These are phyloP conservation scores for Schlechtendalia chinensis DNA, from an alignment of 1,140 invertebrate genomes.

Conservation along the genomic window DNA sequence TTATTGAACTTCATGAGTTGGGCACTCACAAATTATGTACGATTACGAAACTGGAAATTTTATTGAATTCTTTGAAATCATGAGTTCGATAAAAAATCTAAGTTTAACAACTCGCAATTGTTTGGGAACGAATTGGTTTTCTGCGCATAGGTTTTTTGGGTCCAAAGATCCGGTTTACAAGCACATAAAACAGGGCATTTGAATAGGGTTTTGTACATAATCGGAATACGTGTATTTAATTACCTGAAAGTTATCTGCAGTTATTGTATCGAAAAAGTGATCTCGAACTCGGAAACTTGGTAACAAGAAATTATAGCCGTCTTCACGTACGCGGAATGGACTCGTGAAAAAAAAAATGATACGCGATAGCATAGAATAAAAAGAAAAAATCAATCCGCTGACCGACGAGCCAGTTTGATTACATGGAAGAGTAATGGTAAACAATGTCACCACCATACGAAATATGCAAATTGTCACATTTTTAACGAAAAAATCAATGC, in stretches of 20 bases:
- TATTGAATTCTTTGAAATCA: not conserved
- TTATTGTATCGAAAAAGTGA: not conserved
- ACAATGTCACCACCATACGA: not conserved
- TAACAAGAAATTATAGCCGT: not conserved
- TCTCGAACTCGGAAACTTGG: too few species aligned
- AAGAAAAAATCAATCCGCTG: slow-evolving; percentile 37
- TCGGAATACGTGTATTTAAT: not conserved
- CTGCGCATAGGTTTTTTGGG: not conserved
- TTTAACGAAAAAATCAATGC: not conserved
- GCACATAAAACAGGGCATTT: not conserved
- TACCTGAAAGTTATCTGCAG: not conserved
- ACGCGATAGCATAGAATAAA: not conserved
- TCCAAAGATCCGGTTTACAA: not conserved
- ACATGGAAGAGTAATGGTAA: not conserved
- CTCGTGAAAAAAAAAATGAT: slow-evolving; percentile 1
- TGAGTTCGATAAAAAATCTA: not conserved
- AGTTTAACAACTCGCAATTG: not conserved
- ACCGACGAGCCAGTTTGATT: not conserved
- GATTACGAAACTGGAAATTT: not conserved
- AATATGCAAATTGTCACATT: too few species aligned
- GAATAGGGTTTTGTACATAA: too few species aligned
- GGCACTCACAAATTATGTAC: not conserved
- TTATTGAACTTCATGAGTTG: not conserved
- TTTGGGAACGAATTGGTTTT: not conserved
- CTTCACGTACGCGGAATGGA: too few species aligned